Evolutionary conservation across 2,113 vertebrate species (phyloP).

Genomic region (Myocastor coypus): DNA sequence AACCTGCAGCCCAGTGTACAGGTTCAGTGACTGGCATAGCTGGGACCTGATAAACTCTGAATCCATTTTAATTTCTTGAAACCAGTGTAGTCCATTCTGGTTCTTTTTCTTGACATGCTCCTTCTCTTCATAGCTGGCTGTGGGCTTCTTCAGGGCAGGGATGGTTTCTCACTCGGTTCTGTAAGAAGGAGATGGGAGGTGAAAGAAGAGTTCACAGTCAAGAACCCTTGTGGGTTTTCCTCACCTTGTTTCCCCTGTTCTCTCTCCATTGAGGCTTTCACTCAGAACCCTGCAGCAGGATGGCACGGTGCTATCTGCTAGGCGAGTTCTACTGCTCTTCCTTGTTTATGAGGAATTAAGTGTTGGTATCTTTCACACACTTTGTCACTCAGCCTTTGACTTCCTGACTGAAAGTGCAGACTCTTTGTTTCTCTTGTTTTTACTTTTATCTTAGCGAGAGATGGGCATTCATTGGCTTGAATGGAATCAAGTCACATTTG

Average conservation of each 20-base stretch:
- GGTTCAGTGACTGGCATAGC: neutral
- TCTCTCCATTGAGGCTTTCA: neutral
- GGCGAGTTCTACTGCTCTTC: neutral
- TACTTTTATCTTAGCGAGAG: neutral
- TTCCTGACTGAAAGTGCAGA: neutral
- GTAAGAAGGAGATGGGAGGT: neutral
- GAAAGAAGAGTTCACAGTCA: neutral
- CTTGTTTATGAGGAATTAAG: neutral
- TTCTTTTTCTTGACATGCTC: neutral
- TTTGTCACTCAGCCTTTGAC: neutral
- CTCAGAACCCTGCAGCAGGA: accelerated
- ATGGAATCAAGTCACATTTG: conserved; percentile 23
- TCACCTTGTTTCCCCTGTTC: neutral
- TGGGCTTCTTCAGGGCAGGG: neutral
- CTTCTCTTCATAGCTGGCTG: neutral
- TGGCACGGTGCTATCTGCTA: neutral
- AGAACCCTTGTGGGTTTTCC: neutral
- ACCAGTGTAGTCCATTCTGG: neutral
- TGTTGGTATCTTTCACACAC: neutral
- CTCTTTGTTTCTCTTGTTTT: conserved; percentile 1
- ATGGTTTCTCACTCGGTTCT: neutral
- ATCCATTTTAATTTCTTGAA: neutral
- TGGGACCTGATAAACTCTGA: neutral
- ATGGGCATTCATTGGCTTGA: neutral
- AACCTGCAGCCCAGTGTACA: neutral